phyloP scores from a whole-genome alignment of 1,140 invertebrate genomes.

The Tribolium castaneum region DNA sequence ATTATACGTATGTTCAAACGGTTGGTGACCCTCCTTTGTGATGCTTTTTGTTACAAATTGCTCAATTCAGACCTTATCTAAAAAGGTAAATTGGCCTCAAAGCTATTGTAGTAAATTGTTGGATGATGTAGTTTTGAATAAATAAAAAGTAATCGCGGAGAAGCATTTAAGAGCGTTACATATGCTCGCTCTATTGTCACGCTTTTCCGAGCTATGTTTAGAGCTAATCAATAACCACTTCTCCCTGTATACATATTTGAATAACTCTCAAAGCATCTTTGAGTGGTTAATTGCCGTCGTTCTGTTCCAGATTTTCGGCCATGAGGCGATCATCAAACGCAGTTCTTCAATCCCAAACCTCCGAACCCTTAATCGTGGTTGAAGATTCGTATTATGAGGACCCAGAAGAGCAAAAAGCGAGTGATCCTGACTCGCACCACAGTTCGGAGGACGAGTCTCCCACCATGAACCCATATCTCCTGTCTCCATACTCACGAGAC shows the following conservation, averaged over 20 bases:
- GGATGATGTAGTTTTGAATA: too few species aligned
- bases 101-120: too few species aligned
- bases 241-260: conserved; percentile 33
- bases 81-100: not conserved
- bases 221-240: conserved; percentile 39
- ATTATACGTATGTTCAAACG: not conserved
- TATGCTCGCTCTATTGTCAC: conserved; percentile 12
- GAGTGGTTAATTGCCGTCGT: conserved; percentile 5
- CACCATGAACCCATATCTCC: conserved; percentile 78
- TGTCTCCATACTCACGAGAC: conserved; percentile 78
- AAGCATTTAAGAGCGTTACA: not conserved
- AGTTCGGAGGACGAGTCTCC: conserved; percentile 79
- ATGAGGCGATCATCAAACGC: conserved; percentile 65
- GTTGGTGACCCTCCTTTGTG: not conserved
- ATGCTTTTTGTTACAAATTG: not conserved
- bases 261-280: conserved; percentile 29
- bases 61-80: not conserved
- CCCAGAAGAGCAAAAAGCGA: conserved; percentile 65
- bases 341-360: conserved; percentile 66
- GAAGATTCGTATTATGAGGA: conserved; percentile 80
- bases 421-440: conserved; percentile 66
- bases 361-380: conserved; percentile 82
- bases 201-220: conserved; percentile 37
- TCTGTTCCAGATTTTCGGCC: conserved; percentile 8
- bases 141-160: not conserved